Conservation (phyloP, 2,888 invertebrate species). For the Ariolimax columbianus region DNA sequence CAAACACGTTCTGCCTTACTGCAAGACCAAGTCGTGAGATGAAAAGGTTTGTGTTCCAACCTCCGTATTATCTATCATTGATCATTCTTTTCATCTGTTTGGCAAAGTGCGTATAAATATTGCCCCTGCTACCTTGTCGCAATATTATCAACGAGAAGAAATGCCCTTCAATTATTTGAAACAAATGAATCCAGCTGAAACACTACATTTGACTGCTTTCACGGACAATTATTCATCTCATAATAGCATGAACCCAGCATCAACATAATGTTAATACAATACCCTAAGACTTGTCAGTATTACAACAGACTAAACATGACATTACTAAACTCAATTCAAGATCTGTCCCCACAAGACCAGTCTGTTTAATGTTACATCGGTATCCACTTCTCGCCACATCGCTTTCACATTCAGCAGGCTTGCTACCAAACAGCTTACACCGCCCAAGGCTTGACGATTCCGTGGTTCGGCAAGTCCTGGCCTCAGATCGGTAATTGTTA, state of each 20-base stretch:
- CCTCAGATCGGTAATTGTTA: slow-evolving; percentile 49
- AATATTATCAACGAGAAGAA: too few species aligned
- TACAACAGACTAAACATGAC: not conserved
- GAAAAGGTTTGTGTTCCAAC: too few species aligned
- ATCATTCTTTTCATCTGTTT: too few species aligned
- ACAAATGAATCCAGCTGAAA: too few species aligned
- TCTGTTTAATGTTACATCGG: slow-evolving; percentile 19
- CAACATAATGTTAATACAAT: not conserved
- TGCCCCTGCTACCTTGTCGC: too few species aligned
- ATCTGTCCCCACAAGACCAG: not conserved
- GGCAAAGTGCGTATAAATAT: too few species aligned
- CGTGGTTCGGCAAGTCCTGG: not conserved
- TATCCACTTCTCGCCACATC: not conserved
- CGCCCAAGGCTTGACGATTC: not conserved
- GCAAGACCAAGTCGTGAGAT: too few species aligned
- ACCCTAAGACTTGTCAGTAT: not conserved
- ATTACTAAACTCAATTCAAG: not conserved
- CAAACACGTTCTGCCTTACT: too few species aligned
- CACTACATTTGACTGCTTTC: not conserved
- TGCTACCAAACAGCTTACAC: not conserved
- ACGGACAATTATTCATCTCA: not conserved
- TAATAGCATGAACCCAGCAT: not conserved
- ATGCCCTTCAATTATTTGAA: too few species aligned
- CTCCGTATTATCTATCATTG: too few species aligned
- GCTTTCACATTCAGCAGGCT: not conserved